phyloP scores from a whole-genome alignment of 2,113 vertebrate species.

The Dermatemys mawii region DNA sequence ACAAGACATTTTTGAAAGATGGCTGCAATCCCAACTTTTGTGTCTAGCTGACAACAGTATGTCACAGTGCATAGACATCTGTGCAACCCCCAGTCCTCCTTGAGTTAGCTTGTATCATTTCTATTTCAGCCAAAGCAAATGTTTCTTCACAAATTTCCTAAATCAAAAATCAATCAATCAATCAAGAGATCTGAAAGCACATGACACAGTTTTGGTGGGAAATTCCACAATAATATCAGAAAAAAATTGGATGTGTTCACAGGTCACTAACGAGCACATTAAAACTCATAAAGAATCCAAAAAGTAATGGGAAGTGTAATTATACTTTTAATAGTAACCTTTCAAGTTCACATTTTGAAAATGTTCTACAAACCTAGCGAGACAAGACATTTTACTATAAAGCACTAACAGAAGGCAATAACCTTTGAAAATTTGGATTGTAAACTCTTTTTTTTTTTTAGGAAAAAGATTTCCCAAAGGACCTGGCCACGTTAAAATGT shows the following conservation, averaged over 20 bases:
- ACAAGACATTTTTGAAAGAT: neutral
- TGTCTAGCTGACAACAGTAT: neutral
- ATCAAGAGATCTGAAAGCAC: neutral
- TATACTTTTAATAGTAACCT: neutral
- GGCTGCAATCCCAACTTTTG: neutral
- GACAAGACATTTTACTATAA: conserved; percentile 4
- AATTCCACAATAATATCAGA: neutral
- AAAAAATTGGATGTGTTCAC: neutral
- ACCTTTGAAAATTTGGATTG: neutral
- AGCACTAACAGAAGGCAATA: neutral
- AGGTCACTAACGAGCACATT: fast-evolving
- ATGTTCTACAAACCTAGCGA: neutral
- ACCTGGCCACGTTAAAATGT: neutral
- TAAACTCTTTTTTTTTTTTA: no score
- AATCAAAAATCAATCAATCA: neutral
- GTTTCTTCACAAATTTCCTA: neutral
- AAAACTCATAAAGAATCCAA: neutral
- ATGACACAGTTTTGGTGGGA: neutral
- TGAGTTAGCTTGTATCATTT: neutral
- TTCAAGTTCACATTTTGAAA: neutral
- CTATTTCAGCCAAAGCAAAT: neutral
- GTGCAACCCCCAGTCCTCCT: fast-evolving
- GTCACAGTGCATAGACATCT: neutral
- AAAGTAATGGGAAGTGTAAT: neutral
- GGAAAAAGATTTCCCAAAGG: neutral